phyloP scores from a whole-genome alignment of 2,797 vertebrate species.

The Phrynocephalus guinanensis region DNA sequence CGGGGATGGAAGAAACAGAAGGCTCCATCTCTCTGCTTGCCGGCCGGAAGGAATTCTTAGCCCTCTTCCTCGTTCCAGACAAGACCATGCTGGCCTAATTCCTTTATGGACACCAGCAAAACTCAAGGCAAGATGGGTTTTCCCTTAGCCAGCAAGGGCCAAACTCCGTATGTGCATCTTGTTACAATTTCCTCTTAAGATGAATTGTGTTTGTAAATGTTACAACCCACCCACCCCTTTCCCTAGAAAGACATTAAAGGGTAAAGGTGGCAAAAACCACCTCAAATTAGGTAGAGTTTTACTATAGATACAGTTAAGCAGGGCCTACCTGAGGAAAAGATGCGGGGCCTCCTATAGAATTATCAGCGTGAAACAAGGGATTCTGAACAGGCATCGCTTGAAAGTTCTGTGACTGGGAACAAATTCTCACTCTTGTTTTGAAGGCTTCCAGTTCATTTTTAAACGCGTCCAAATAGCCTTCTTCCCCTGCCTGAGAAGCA shows the following conservation, averaged over 20 bases:
- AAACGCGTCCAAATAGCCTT: constrained; percentile 95
- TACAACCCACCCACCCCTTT: not conserved
- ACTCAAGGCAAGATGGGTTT: too few species aligned
- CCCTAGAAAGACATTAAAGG: not conserved
- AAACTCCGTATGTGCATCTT: too few species aligned
- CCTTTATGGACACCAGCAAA: too few species aligned
- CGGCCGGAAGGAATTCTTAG: too few species aligned
- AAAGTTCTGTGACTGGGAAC: constrained; percentile 77
- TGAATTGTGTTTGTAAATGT: too few species aligned
- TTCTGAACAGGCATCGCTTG: constrained; percentile 73
- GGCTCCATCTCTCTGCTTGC: too few species aligned
- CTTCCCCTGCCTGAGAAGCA: constrained; percentile 87
- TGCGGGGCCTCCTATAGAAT: constrained; percentile 82
- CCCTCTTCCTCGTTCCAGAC: too few species aligned
- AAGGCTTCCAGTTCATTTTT: constrained; percentile 93
- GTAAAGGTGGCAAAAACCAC: constrained; percentile 6
- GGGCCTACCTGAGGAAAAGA: constrained; percentile 84
- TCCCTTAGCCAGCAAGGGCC: too few species aligned
- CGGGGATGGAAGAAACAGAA: too few species aligned
- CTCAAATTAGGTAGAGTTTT: constrained; percentile 6
- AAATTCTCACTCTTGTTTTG: constrained; percentile 88
- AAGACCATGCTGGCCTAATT: too few species aligned
- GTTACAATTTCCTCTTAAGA: not conserved
- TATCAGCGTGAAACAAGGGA: constrained; percentile 70
- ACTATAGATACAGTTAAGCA: constrained; percentile 24